These are phyloP conservation scores for Oeneis ivallda DNA, from an alignment of 2,888 invertebrate species.

Conservation along the genomic window DNA sequence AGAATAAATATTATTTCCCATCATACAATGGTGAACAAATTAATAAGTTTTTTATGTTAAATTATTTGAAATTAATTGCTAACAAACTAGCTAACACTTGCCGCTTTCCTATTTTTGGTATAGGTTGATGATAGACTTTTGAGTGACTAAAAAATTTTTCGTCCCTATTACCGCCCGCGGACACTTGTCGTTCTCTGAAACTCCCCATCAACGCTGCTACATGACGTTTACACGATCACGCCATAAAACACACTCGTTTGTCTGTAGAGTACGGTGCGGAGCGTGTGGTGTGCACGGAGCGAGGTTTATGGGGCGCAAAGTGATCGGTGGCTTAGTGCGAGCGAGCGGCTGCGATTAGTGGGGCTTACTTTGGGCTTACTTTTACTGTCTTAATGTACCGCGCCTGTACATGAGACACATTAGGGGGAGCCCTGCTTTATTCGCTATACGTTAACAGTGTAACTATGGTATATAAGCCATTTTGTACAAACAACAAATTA, in stretches of 20 bases:
- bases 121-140: too few relatives aligned
- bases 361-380: not conserved
- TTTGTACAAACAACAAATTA: too few relatives aligned
- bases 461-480: too few relatives aligned
- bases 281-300: not conserved
- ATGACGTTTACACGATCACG: not conserved
- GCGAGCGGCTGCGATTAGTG: not conserved
- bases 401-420: not conserved
- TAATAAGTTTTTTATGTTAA: too few relatives aligned
- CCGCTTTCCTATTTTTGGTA: too few relatives aligned
- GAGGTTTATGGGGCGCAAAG: conserved; percentile 2
- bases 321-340: not conserved
- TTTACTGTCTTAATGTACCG: not conserved
- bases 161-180: too few relatives aligned
- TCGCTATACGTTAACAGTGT: not conserved
- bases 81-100: too few relatives aligned
- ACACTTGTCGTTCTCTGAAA: not conserved
- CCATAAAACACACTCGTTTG: conserved; percentile 2
- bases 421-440: not conserved
- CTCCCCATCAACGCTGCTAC: not conserved
- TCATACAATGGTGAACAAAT: too few relatives aligned
- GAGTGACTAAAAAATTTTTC: too few relatives aligned
- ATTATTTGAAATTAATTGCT: too few relatives aligned
- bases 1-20: too few relatives aligned
- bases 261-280: not conserved